A percentile compares a stretch with the other conserved stretches of the same genome.
These are phyloP conservation scores for Thera obeliscata DNA, from an alignment of 2,888 invertebrate genomes.

Conservation along the genomic window DNA sequence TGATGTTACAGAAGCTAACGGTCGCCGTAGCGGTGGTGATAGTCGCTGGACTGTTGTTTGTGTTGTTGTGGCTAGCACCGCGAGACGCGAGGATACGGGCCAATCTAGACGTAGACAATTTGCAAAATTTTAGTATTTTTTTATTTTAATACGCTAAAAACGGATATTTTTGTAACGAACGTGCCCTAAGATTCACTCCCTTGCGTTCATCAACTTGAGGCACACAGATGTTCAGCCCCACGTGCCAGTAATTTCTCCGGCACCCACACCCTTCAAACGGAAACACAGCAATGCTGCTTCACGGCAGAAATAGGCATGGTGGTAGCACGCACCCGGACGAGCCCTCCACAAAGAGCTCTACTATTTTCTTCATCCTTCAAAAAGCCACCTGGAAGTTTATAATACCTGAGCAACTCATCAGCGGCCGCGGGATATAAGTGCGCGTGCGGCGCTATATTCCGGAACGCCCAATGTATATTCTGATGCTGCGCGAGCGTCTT, in stretches of 20 bases:
- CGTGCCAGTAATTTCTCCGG: too few species aligned
- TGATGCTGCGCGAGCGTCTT: conserved; percentile 95
- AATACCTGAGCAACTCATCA: conserved; percentile 92
- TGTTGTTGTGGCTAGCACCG: conserved; percentile 75
- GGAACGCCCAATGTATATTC: conserved; percentile 98
- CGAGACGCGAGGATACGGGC: conserved; percentile 95
- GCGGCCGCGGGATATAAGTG: conserved; percentile 96
- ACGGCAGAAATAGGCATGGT: too few species aligned
- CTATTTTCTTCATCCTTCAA: too few species aligned
- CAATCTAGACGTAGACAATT: conserved; percentile 65
- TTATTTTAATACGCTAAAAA: too few species aligned
- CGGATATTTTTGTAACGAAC: too few species aligned
- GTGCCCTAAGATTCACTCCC: too few species aligned
- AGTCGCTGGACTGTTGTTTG: conserved; percentile 37
- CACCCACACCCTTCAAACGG: too few species aligned
- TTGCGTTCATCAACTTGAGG: too few species aligned
- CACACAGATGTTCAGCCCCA: too few species aligned
- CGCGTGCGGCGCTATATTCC: conserved; percentile 98
- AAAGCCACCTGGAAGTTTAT: background rate
- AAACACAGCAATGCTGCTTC: too few species aligned
- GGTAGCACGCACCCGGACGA: too few species aligned
- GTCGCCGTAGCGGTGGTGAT: conserved; percentile 51
- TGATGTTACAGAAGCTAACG: conserved; percentile 70
- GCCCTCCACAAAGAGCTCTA: too few species aligned
- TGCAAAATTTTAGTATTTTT: background rate